Evolutionary conservation across 2,888 invertebrate genomes (phyloP).

Genomic region (Caenorhabditis imperialis): DNA sequence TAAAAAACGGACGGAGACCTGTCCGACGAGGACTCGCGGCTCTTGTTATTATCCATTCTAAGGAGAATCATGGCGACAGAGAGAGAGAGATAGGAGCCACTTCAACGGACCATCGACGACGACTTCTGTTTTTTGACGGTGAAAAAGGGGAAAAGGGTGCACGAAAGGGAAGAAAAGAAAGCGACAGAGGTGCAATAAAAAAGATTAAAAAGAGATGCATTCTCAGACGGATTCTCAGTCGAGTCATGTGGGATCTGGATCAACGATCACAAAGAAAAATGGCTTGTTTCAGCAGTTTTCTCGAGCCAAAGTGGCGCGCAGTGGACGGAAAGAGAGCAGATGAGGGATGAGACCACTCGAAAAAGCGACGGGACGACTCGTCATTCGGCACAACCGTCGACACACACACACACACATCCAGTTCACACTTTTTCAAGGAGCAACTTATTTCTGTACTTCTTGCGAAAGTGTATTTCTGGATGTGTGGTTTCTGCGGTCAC

Average conservation of each 20-base stretch:
- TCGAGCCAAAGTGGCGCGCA: slow-evolving; percentile 18
- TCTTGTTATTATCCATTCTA: slow-evolving; percentile 58
- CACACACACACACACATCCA: slow-evolving; percentile 8
- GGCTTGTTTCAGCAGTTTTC: slow-evolving; percentile 10
- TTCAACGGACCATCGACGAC: slow-evolving; percentile 42
- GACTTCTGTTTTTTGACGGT: slow-evolving; percentile 15
- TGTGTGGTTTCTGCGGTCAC: too few relatives aligned
- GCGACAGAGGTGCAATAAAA: neutral
- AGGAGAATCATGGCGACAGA: slow-evolving; percentile 48
- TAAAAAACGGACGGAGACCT: slow-evolving; percentile 20
- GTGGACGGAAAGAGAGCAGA: slow-evolving; percentile 10
- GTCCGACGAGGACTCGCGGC: slow-evolving; percentile 53
- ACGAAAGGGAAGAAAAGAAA: slow-evolving; percentile 7
- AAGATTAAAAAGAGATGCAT: too few relatives aligned
- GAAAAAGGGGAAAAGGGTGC: slow-evolving; percentile 15
- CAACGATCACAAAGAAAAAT: too few relatives aligned
- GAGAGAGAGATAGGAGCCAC: neutral
- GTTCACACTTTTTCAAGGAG: too few relatives aligned
- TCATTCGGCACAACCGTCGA: slow-evolving; percentile 12
- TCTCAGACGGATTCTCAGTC: too few relatives aligned
- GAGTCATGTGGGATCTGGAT: too few relatives aligned
- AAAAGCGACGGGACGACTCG: slow-evolving; percentile 25
- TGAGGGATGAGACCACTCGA: slow-evolving; percentile 38
- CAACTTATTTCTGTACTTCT: too few relatives aligned
- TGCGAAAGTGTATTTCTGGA: too few relatives aligned